These are phyloP conservation scores for Pelobates fuscus DNA, from an alignment of 2,113 vertebrate genomes.

Conservation along the genomic window DNA sequence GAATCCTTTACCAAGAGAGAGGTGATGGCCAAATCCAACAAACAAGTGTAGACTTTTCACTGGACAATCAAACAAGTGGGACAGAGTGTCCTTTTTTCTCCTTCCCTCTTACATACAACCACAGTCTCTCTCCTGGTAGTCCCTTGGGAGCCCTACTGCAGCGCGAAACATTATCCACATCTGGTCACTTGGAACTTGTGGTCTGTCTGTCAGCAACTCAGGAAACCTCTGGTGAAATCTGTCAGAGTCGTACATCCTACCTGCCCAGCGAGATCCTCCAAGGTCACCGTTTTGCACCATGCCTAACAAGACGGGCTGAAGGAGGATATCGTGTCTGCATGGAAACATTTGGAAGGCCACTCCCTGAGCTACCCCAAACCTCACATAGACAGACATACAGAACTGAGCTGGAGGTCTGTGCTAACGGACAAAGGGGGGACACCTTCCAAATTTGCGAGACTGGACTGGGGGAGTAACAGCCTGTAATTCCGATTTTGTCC, in stretches of 20 bases:
- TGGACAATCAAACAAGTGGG: constrained; percentile 73
- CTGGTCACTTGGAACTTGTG: constrained; percentile 85
- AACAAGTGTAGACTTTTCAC: constrained; percentile 85
- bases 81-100: constrained; percentile 87
- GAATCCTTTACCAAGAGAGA: constrained; percentile 86
- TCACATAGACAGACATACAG: constrained; percentile 74
- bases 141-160: constrained; percentile 80
- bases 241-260: constrained; percentile 94
- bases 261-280: constrained; percentile 87
- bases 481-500: not conserved
- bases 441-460: constrained; percentile 76
- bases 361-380: constrained; percentile 67
- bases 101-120: constrained; percentile 90
- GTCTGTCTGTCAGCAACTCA: constrained; percentile 89
- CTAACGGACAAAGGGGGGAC: constrained; percentile 81
- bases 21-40: constrained; percentile 84
- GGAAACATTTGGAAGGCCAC: constrained; percentile 85
- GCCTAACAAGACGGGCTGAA: constrained; percentile 72
- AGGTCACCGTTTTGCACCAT: constrained; percentile 77
- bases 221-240: constrained; percentile 89
- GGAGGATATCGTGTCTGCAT: constrained; percentile 84
- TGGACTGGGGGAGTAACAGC: constrained; percentile 67
- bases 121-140: constrained; percentile 79
- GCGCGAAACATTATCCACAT: constrained; percentile 63
- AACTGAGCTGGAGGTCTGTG: constrained; percentile 85